Percentiles rank a stretch among this genome's conserved stretches.
Conservation (phyloP, 1,140 invertebrate genomes). For the Polypedilum vanderplanki region DNA sequence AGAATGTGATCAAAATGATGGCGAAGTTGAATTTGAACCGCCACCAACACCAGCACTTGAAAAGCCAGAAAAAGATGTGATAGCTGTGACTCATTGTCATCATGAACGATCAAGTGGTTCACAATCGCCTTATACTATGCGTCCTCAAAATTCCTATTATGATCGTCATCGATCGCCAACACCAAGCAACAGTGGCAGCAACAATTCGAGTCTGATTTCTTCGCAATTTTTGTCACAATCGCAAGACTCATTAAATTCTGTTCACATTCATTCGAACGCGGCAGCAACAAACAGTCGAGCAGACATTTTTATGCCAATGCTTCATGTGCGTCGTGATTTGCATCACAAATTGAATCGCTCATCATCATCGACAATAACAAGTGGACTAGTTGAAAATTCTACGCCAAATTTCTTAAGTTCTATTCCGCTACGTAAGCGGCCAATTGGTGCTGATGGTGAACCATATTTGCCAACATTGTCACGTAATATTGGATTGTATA, state of each 20-base stretch:
- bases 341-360: constrained; percentile 49
- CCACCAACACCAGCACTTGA: constrained; percentile 34
- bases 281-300: constrained; percentile 33
- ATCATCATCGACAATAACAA: constrained; percentile 42
- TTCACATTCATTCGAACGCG: constrained; percentile 30
- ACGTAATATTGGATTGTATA: neutral
- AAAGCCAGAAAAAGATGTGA: constrained; percentile 33
- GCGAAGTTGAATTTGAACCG: constrained; percentile 39
- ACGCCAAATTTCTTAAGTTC: constrained; percentile 54
- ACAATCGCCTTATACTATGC: constrained; percentile 58
- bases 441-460: constrained; percentile 46
- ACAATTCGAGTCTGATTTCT: constrained; percentile 37
- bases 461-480: constrained; percentile 35
- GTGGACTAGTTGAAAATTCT: constrained; percentile 45
- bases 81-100: constrained; percentile 58
- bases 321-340: constrained; percentile 65
- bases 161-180: constrained; percentile 35
- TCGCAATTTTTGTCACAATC: constrained; percentile 42
- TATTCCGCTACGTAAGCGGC: constrained; percentile 48
- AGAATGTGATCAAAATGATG: constrained; percentile 39
- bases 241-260: constrained; percentile 33
- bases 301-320: constrained; percentile 49
- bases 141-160: constrained; percentile 47
- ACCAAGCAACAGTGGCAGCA: constrained; percentile 43
- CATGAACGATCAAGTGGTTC: constrained; percentile 51